Conservation (phyloP, 2,113 vertebrate genomes). For the Pelvicachromis taeniatus region DNA sequence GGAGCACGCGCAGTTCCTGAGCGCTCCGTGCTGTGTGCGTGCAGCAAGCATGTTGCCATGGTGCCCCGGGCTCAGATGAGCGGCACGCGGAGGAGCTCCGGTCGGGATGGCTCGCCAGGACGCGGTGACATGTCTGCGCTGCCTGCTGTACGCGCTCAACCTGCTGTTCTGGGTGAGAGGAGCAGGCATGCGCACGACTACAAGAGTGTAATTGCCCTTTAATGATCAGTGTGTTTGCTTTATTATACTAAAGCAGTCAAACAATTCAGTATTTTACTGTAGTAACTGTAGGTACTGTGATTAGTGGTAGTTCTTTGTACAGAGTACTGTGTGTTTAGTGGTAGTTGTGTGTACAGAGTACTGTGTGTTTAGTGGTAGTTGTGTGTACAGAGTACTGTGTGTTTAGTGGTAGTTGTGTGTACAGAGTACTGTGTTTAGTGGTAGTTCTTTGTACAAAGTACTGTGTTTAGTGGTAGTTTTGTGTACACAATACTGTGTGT, state of each 20-base stretch:
- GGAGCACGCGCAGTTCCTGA: background rate
- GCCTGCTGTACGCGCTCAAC: conserved; percentile 91
- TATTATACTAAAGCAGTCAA: background rate
- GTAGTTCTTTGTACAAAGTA: background rate
- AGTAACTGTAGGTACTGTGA: background rate
- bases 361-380: too few relatives aligned
- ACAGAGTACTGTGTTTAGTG: background rate
- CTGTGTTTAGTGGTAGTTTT: background rate
- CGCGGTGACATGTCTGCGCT: conserved; percentile 94
- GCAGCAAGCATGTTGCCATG: conserved; percentile 54
- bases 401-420: background rate
- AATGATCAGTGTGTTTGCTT: background rate
- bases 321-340: background rate
- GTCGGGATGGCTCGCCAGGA: conserved; percentile 93
- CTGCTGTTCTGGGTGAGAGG: conserved; percentile 95
- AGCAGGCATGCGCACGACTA: background rate
- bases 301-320: background rate
- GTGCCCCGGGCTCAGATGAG: conserved; percentile 70
- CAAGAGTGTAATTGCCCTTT: background rate
- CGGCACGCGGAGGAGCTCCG: conserved; percentile 37
- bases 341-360: background rate
- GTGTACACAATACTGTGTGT: too few relatives aligned
- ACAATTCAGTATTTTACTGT: background rate
- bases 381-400: background rate
- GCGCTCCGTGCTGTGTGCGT: background rate